Evolutionary conservation across 1,140 invertebrate genomes (phyloP).

Genomic region (Cydia splendana): DNA sequence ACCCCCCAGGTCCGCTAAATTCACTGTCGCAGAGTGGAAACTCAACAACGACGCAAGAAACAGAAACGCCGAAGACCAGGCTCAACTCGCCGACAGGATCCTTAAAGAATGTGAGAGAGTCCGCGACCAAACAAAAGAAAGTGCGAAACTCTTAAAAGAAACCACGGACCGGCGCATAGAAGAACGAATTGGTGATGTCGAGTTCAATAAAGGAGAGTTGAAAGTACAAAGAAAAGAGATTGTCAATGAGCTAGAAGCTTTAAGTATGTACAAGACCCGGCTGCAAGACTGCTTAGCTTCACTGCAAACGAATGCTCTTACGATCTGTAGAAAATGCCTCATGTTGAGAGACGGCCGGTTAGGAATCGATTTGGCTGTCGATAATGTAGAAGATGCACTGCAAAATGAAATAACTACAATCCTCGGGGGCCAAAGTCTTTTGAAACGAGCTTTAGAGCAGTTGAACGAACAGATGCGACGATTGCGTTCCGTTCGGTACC

Average conservation of each 20-base stretch:
- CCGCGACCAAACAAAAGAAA: constrained; percentile 83
- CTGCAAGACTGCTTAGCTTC: constrained; percentile 84
- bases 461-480: constrained; percentile 89
- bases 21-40: constrained; percentile 87
- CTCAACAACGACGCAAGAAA: constrained; percentile 83
- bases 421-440: constrained; percentile 80
- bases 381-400: constrained; percentile 85
- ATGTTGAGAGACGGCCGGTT: constrained; percentile 85
- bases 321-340: constrained; percentile 86
- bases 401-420: constrained; percentile 79
- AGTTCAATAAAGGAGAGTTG: constrained; percentile 90
- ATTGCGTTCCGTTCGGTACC: constrained; percentile 87
- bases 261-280: constrained; percentile 85
- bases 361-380: constrained; percentile 89
- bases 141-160: constrained; percentile 83
- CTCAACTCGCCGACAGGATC: constrained; percentile 86
- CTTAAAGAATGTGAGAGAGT: constrained; percentile 83
- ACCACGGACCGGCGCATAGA: constrained; percentile 87
- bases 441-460: constrained; percentile 86
- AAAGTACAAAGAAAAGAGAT: constrained; percentile 87
- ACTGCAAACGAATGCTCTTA: constrained; percentile 83
- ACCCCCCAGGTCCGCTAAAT: constrained; percentile 81
- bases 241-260: constrained; percentile 86
- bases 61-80: constrained; percentile 85
- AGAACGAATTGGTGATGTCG: constrained; percentile 90